Evolutionary conservation across 1,140 invertebrate species (phyloP).

Genomic region (Rhizoglyphus robini): DNA sequence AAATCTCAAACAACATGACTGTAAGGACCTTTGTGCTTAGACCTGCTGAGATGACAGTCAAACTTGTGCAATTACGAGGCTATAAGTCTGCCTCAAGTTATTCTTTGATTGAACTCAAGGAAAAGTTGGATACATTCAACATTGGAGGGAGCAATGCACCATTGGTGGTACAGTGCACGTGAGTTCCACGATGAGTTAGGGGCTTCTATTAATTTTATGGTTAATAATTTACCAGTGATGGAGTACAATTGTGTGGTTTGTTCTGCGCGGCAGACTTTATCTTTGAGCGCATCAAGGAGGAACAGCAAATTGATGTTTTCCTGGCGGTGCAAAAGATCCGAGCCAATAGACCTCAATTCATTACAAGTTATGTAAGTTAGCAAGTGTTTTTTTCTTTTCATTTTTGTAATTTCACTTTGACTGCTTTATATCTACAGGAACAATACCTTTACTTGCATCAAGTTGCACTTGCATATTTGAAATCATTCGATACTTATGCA

Average conservation of each 20-base stretch:
- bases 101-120: background rate
- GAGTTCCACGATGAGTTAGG: background rate
- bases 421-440: slow-evolving; percentile 12
- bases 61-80: slow-evolving; percentile 5
- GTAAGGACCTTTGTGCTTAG: slow-evolving; percentile 13
- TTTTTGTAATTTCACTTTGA: background rate
- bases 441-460: slow-evolving; percentile 18
- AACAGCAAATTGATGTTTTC: slow-evolving; percentile 36
- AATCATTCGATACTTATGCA: slow-evolving; percentile 13
- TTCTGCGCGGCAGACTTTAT: slow-evolving; percentile 33
- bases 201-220: background rate
- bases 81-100: background rate
- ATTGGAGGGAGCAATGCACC: background rate
- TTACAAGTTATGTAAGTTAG: slow-evolving; percentile 24
- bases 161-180: slow-evolving; percentile 9
- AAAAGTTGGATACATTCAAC: background rate
- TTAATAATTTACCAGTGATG: slow-evolving; percentile 31
- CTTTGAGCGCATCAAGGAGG: slow-evolving; percentile 34
- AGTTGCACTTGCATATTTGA: slow-evolving; percentile 11
- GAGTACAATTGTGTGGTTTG: slow-evolving; percentile 34
- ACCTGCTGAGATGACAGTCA: background rate
- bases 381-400: no score
- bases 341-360: slow-evolving; percentile 24
- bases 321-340: slow-evolving; percentile 32
- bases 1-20: slow-evolving; percentile 21